Percentiles rank a stretch among this genome's conserved stretches.
Conservation (phyloP, 2,113 vertebrate genomes). For the Sminthopsis crassicaudata region DNA sequence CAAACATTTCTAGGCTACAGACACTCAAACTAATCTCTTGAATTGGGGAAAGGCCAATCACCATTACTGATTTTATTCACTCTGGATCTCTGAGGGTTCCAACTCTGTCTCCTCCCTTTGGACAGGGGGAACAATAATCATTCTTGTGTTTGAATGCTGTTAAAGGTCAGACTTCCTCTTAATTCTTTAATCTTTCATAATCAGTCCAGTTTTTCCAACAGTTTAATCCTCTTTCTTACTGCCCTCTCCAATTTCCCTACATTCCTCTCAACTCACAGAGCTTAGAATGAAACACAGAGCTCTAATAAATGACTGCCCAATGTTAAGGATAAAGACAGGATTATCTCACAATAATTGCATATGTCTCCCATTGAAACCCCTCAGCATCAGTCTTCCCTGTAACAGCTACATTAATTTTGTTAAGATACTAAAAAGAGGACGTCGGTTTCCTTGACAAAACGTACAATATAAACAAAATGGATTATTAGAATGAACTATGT, state of each 20-base stretch:
- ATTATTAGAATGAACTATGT: slow-evolving; percentile 39
- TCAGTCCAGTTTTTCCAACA: slow-evolving; percentile 11
- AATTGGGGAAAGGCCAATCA: not conserved
- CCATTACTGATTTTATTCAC: not conserved
- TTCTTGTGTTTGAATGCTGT: not conserved
- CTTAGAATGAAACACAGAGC: slow-evolving; percentile 22
- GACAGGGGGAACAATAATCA: not conserved
- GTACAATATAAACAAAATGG: slow-evolving; percentile 35
- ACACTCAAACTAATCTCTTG: not conserved
- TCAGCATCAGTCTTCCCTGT: slow-evolving; percentile 15
- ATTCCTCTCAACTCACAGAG: slow-evolving; percentile 17
- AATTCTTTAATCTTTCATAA: not conserved
- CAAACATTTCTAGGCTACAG: not conserved
- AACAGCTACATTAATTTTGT: slow-evolving; percentile 9
- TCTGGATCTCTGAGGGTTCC: not conserved
- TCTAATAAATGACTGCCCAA: slow-evolving; percentile 24
- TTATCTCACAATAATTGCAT: slow-evolving; percentile 51
- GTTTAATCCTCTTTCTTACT: slow-evolving; percentile 1
- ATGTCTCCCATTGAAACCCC: slow-evolving; percentile 44
- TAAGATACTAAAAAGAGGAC: not conserved
- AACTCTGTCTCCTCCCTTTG: not conserved
- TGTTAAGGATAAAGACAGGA: slow-evolving; percentile 47
- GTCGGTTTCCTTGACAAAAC: slow-evolving; percentile 9
- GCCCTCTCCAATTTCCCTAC: slow-evolving; percentile 32
- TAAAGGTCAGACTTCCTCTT: not conserved